Evolutionary conservation across 2,888 invertebrate species (phyloP), one percentile per base, ranked within the genome.

Genomic region (Pyrocoelia pectoralis): DNA sequence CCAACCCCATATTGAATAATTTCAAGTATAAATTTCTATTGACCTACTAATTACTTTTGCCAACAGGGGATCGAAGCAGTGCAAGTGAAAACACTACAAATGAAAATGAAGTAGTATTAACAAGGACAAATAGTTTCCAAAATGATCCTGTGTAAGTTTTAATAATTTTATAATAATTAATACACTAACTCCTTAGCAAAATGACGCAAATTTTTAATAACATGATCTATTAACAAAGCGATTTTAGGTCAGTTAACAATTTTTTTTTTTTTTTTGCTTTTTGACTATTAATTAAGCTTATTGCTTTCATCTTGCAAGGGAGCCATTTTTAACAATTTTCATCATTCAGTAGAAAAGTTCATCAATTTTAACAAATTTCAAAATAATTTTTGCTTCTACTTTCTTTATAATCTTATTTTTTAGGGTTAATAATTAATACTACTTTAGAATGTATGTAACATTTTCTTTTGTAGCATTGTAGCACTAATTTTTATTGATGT

Each of bases 71-170:
- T 84, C 81, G 82, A 81, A 76, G 68, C 59, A 73, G 71, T 67
- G 59, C 73, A 17, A 74, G 70, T 33, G 76, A 78, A 63, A 49
- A 70, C 19, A 79, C 78, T 56, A n/a, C 33, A 10, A 80, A 81
- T 65, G 87, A 86, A 68, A 82, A 85, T 68, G 91, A 91, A 79
- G 88, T 90, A 67, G 87, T 90, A 69, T 83, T 94, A 65, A 86
- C 93, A 80, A 87, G 94, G 80, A 92, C 93, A 48, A 92, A 93
- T 79, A 94, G 94, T 83, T 93, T 93, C 79, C 93, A 94, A 81
- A 91, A 91, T 76, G 94, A 94, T 80, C 91, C 92, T 83, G 91
- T 91, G 94, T 94, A 84, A 88, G 92, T 90, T 68, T 50, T 50
- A 58, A 56, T 49, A 48, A 13, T n/a, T n/a, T n/a, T n/a, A 50